Evolutionary conservation across 2,888 invertebrate genomes (phyloP).

Genomic region (Hedya salicella): DNA sequence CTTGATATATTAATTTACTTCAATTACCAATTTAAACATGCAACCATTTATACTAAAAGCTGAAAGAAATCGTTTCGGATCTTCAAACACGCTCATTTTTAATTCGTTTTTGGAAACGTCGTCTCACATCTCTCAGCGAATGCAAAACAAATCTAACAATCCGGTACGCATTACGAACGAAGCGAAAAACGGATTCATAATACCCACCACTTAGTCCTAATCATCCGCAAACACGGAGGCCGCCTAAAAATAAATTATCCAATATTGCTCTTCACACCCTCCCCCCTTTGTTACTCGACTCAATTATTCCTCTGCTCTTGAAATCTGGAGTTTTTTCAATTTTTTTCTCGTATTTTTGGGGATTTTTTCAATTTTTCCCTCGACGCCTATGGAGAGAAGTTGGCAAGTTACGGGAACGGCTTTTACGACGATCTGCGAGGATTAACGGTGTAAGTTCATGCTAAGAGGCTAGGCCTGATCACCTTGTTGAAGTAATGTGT

Average conservation of each 20-base stretch:
- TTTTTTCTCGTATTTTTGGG: neutral
- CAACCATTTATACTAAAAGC: too few species aligned
- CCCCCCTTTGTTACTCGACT: constrained; percentile 47
- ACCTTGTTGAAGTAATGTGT: constrained; percentile 4
- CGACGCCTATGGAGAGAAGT: constrained; percentile 10
- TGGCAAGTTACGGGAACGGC: constrained; percentile 1
- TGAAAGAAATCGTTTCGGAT: neutral
- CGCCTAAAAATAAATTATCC: constrained; percentile 42
- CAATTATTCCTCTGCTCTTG: constrained; percentile 62
- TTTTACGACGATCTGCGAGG: constrained; percentile 14
- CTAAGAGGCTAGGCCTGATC: constrained; percentile 18
- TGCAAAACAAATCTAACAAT: neutral
- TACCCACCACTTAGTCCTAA: constrained; percentile 36
- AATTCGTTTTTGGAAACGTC: neutral
- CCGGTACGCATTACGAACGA: neutral
- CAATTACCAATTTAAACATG: too few species aligned
- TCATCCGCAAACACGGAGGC: constrained; percentile 38
- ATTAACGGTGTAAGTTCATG: constrained; percentile 28
- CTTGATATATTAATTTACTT: too few species aligned
- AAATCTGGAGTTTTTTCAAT: neutral
- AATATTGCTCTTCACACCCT: constrained; percentile 44
- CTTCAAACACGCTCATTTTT: too few species aligned
- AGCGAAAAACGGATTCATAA: neutral
- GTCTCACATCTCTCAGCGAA: neutral
- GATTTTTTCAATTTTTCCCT: constrained; percentile 28